Conservation (phyloP, 2,797 vertebrate species). For the Denticeps clupeoides region DNA sequence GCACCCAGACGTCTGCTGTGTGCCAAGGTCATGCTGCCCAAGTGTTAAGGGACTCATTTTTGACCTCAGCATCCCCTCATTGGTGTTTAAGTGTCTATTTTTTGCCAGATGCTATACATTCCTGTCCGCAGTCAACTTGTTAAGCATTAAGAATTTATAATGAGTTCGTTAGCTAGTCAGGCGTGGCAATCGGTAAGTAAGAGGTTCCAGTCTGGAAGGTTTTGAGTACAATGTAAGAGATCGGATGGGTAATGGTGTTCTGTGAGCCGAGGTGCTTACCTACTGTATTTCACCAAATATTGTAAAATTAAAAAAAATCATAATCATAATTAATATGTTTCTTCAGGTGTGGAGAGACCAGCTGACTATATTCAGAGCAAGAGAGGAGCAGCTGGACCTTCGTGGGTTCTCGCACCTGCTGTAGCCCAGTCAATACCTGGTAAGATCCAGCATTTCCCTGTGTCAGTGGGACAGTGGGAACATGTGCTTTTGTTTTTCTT, state of each 20-base stretch:
- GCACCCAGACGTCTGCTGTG: too few relatives aligned
- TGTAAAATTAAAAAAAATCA: neutral
- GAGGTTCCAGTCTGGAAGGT: constrained; percentile 38
- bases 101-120: too few relatives aligned
- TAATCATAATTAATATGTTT: neutral
- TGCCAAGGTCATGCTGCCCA: too few relatives aligned
- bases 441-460: neutral
- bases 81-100: too few relatives aligned
- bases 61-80: too few relatives aligned
- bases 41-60: too few relatives aligned
- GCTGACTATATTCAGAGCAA: neutral
- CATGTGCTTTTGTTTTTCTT: constrained; percentile 1
- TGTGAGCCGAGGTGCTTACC: constrained; percentile 10
- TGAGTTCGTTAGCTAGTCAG: constrained; percentile 25
- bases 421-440: neutral
- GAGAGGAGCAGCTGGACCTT: too few relatives aligned
- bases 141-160: constrained; percentile 32
- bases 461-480: too few relatives aligned
- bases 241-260: constrained; percentile 17
- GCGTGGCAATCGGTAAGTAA: constrained; percentile 35
- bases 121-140: constrained; percentile 30
- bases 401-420: too few relatives aligned
- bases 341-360: neutral
- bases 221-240: constrained; percentile 34
- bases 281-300: constrained; percentile 1